Evolutionary conservation across 2,113 vertebrate species (phyloP), one percentile per base, ranked within the genome.

Genomic region (Aegithalos caudatus): DNA sequence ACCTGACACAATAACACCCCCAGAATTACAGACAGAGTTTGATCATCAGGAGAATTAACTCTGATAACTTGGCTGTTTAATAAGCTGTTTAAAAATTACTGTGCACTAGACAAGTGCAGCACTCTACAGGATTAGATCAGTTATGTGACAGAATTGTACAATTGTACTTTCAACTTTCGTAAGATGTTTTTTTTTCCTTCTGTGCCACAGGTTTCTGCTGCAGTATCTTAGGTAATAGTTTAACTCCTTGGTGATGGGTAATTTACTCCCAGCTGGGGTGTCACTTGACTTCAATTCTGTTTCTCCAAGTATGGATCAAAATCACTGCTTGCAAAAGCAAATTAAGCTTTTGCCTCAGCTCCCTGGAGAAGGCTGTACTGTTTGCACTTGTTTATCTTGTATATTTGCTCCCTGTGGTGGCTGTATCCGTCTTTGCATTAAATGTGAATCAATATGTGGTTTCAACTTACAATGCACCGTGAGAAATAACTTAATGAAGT

Each of bases 91-190:
- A 42, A 33, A 73, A 83, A 53, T 80, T 23, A 45, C 28, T 69
- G 9, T 0, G 0, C 5, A 1, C 13, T 45, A 58, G 44, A 14
- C 0, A 0, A 35, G 10, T 27, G 21, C 47, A 42, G 17, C 12
- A 29, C 24, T 84, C 17, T 47, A 7, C 24, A 76, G 66, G 11
- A 45, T 90, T 88, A 64, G 35, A 33, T 62, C 14, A 60, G 4
- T 84, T 81, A 27, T 56, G 33, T 24, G 7, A 24, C 35, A 86
- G 28, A 82, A 51, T 20, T 79, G 14, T 44, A 44, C 42, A 44
- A 44, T 6, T 44, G 15, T 86, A 53, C 44, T 69, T 79, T 66
- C 29, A 70, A 1, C 19, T 77, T 69, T 8, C 19, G 0, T 17
- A 67, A 47, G 27, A 48, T 29, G 7, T 10, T 12, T 16, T 72